A percentile compares a stretch with the other conserved stretches of the same genome.
Evolutionary conservation across 64 coral and sea anemone species (phyloP).

Genomic region (Trachythela sp.): DNA sequence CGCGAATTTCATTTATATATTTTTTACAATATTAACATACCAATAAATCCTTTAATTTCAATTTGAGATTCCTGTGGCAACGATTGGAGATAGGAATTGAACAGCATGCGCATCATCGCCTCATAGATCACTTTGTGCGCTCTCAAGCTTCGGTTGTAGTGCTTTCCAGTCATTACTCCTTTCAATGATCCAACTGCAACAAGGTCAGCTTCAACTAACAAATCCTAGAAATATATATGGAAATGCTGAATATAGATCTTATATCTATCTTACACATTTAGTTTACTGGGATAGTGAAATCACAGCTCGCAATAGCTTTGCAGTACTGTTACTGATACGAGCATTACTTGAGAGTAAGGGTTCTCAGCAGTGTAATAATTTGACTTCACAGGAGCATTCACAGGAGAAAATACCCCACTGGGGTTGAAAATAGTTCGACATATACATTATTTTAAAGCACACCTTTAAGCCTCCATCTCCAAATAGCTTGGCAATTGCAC

Average conservation of each 20-base stretch:
- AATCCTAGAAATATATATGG: not conserved
- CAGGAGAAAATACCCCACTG: not conserved
- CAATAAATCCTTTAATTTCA: not conserved
- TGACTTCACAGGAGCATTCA: too few relatives aligned
- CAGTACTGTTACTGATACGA: too few relatives aligned
- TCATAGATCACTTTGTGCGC: not conserved
- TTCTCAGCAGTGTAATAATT: too few relatives aligned
- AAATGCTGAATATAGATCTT: not conserved
- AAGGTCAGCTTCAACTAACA: constrained; percentile 19
- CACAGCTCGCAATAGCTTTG: too few relatives aligned
- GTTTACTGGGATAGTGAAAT: too few relatives aligned
- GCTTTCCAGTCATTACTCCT: constrained; percentile 17
- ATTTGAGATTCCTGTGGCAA: not conserved
- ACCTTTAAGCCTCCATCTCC: not conserved
- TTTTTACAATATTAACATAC: not conserved
- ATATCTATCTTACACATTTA: too few relatives aligned
- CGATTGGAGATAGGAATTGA: not conserved
- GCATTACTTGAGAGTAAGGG: too few relatives aligned
- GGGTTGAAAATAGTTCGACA: not conserved
- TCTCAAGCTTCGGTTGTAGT: not conserved
- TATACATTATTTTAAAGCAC: not conserved
- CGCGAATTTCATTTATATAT: not conserved
- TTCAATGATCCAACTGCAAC: constrained; percentile 1
- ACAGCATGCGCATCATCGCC: constrained; percentile 11
- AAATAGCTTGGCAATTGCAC: not conserved